Evolutionary conservation across 2,113 vertebrate species (phyloP), one percentile per base, ranked within the genome.

Genomic region (Macaca mulatta): DNA sequence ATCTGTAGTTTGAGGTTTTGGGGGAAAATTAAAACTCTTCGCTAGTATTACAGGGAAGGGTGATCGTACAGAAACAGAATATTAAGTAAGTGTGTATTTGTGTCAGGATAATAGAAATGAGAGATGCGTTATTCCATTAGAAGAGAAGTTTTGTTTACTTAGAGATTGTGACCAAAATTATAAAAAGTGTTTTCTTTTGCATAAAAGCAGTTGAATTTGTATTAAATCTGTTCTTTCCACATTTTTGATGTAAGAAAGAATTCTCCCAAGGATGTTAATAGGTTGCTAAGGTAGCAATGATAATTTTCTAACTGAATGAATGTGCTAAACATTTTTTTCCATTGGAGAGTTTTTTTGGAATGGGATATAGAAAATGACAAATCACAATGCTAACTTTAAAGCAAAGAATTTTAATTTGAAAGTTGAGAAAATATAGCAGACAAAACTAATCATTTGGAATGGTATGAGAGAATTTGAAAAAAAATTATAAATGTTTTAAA

Each of bases 281-380:
- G 90, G 95, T 98, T 98, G 97, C 97, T 97, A 98, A 98, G 96
- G 95, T 95, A 98, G 96, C 96, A 95, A 12, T 96, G 96, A 52
- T 92, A 93, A 94, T 92, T 97, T 97, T 89, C 61, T 72, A 95
- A 97, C 52, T 90, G 89, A 97, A 96, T 95, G 93, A 89, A 95
- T 96, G 90, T 97, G 72, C 94, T 90, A 95, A 95, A 85, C 70
- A 82, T 23, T 72, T 52, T 52, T 43, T 69, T n/a, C 20, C 13
- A 32, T 40, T 52, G 74, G 38, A 92, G 94, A 87, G 27, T 32
- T n/a, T 61, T 64, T 77, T 92, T 95, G 70, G 20, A 64, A 79
- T 90, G 69, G 50, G 22, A 75, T 78, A 38, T 75, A 82, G 67
- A 59, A 90, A 91, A 89, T 10, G 23, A 81, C 16, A 96, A 90